Conservation (phyloP, 53 echinoderm and acorn worm species). For the Pentamera pediparva region DNA sequence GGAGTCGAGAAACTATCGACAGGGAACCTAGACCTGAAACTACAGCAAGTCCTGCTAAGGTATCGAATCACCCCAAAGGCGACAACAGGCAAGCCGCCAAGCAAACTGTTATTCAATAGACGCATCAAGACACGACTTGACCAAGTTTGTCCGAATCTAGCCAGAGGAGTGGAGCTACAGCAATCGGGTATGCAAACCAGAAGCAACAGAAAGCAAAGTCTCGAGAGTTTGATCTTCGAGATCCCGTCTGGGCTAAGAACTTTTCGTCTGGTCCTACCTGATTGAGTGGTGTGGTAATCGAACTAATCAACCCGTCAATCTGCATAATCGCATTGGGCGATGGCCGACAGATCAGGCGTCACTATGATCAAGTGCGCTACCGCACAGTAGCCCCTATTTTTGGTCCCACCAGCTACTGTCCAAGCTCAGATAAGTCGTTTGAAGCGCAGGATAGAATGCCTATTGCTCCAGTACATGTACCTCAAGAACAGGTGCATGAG, state of each 20-base stretch:
- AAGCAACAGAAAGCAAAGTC: not conserved
- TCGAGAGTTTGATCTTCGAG: not conserved
- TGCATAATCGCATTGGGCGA: too few species aligned
- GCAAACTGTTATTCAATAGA: slow-evolving; percentile 39
- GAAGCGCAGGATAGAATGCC: too few species aligned
- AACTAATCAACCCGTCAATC: too few species aligned
- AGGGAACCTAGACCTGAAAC: slow-evolving; percentile 29
- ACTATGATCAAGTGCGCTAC: too few species aligned
- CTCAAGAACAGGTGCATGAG: too few species aligned
- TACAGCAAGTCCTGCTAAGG: slow-evolving; percentile 36
- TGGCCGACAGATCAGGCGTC: too few species aligned
- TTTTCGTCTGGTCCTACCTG: too few species aligned
- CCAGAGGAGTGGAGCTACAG: slow-evolving; percentile 2
- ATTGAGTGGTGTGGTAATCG: too few species aligned
- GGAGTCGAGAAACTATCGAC: slow-evolving; percentile 3
- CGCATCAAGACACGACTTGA: slow-evolving; percentile 29
- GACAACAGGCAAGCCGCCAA: slow-evolving; percentile 41
- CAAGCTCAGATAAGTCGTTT: too few species aligned
- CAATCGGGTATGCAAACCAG: not conserved
- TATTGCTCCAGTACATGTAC: too few species aligned
- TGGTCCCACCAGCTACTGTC: too few species aligned
- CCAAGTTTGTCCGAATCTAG: slow-evolving; percentile 31
- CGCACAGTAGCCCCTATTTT: too few species aligned
- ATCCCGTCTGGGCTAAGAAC: not conserved
- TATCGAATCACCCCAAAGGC: slow-evolving; percentile 50